Evolutionary conservation across 2,797 vertebrate genomes (phyloP).

Genomic region (Phoebastria nigripes): DNA sequence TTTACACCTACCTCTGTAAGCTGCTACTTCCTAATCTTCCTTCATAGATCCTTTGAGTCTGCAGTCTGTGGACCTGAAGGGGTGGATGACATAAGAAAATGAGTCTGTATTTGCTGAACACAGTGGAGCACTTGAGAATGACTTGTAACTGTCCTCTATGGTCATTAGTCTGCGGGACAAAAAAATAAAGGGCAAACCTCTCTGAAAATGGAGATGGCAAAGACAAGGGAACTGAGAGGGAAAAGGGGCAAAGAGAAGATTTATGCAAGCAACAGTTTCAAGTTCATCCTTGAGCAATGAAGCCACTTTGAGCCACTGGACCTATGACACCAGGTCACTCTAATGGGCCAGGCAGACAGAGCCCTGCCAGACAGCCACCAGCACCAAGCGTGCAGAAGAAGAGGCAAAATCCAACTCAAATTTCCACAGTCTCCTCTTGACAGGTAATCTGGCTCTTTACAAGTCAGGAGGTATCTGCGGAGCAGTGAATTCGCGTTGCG

Average conservation of each 20-base stretch:
- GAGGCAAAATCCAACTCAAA: not conserved
- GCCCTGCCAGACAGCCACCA: not conserved
- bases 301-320: not conserved
- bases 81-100: not conserved
- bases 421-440: not conserved
- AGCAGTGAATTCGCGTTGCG: rapidly evolving
- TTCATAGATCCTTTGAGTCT: not conserved
- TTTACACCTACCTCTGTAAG: not conserved
- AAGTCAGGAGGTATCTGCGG: not conserved
- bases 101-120: not conserved
- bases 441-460: not conserved
- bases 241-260: not conserved
- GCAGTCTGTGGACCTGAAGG: not conserved
- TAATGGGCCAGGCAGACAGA: not conserved
- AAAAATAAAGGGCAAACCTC: not conserved
- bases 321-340: not conserved
- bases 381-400: not conserved
- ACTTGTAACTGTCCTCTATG: not conserved
- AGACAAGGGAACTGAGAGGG: not conserved
- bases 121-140: not conserved
- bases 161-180: not conserved
- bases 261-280: not conserved
- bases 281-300: not conserved
- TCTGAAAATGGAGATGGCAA: not conserved
- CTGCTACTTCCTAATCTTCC: not conserved